Evolutionary conservation across 2,113 vertebrate species (phyloP).

Genomic region (Lagopus muta): DNA sequence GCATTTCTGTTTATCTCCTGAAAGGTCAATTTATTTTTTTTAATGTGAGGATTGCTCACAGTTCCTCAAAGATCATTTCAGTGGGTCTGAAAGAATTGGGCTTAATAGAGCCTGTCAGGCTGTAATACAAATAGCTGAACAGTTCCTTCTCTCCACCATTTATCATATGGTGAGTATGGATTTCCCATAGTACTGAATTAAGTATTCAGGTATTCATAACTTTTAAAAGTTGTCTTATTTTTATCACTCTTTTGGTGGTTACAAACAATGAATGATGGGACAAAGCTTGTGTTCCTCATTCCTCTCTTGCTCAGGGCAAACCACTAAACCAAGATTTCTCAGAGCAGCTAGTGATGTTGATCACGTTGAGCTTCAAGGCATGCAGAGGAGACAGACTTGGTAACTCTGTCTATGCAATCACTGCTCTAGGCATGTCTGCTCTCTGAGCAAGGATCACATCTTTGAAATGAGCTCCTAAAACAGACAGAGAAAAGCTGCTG

Average conservation of each 20-base stretch:
- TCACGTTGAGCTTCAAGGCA: neutral
- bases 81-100: neutral
- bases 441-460: neutral
- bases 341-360: neutral
- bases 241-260: neutral
- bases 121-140: neutral
- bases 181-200: neutral
- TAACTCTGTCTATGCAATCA: neutral
- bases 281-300: neutral
- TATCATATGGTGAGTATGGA: neutral
- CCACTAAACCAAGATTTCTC: neutral
- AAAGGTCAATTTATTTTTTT: constrained; percentile 17
- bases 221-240: neutral
- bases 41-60: neutral
- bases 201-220: neutral
- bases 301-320: neutral
- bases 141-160: constrained; percentile 12
- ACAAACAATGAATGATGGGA: neutral
- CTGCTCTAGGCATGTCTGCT: neutral
- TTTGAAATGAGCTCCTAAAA: neutral
- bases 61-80: constrained; percentile 53
- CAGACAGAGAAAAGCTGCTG: neutral
- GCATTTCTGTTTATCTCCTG: neutral
- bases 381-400: neutral
- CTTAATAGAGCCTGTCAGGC: neutral